Percentiles rank a stretch among this genome's conserved stretches.
phyloP scores from a whole-genome alignment of 2,113 vertebrate species.

The Synchiropus splendidus region DNA sequence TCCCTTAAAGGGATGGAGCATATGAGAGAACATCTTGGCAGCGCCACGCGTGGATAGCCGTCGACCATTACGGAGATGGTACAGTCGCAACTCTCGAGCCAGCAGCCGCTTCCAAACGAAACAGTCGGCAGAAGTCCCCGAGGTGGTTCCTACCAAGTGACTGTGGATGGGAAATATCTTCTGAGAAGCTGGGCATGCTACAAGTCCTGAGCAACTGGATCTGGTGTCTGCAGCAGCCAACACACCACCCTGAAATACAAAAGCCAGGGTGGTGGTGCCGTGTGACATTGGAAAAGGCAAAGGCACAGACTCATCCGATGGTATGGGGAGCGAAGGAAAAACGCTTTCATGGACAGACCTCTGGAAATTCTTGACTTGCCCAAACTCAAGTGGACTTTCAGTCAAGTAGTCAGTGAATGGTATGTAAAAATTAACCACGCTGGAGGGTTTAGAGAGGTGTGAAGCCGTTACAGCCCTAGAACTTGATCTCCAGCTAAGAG shows the following conservation, averaged over 20 bases:
- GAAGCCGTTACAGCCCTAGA: no score
- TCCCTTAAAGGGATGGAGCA: constrained; percentile 74
- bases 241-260: constrained; percentile 72
- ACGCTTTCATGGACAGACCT: constrained; percentile 16
- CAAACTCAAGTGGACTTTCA: constrained; percentile 30
- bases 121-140: constrained; percentile 78
- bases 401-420: no score
- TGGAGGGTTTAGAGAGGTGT: no score
- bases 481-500: no score
- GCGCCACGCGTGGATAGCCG: constrained; percentile 69
- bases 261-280: constrained; percentile 82
- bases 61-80: constrained; percentile 65
- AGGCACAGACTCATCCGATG: constrained; percentile 35
- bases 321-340: constrained; percentile 4
- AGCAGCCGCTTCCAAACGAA: constrained; percentile 73
- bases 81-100: constrained; percentile 68
- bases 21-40: constrained; percentile 71
- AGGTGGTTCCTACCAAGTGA: constrained; percentile 77
- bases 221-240: constrained; percentile 78
- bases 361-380: constrained; percentile 32
- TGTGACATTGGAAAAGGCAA: constrained; percentile 68
- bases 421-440: no score
- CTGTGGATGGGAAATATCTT: constrained; percentile 79
- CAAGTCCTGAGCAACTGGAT: constrained; percentile 70
- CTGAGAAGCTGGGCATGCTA: constrained; percentile 68